These are phyloP conservation scores for Poliocrania exsul DNA, from an alignment of 2,797 vertebrate species.

Conservation along the genomic window DNA sequence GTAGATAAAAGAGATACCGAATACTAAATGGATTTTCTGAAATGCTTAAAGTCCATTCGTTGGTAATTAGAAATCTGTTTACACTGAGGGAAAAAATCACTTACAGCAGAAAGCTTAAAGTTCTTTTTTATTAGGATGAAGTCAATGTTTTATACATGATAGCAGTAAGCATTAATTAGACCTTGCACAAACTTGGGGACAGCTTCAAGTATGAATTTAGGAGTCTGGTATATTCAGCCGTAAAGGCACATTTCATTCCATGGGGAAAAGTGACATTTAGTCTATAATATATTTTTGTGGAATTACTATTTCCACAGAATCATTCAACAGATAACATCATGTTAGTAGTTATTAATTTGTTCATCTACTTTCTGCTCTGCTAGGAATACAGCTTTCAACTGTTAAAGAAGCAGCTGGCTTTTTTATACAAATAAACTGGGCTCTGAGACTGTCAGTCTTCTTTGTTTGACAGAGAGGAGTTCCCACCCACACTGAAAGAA, in stretches of 20 bases:
- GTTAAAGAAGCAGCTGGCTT: slow-evolving; percentile 79
- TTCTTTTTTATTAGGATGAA: not conserved
- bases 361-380: slow-evolving; percentile 31
- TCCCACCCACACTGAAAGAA: slow-evolving; percentile 74
- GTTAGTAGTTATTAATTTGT: slow-evolving; percentile 60
- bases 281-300: not conserved
- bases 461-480: slow-evolving; percentile 78
- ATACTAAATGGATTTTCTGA: not conserved
- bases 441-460: slow-evolving; percentile 76
- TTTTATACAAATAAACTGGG: slow-evolving; percentile 77
- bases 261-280: not conserved
- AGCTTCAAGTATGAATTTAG: not conserved
- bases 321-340: slow-evolving; percentile 43
- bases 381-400: slow-evolving; percentile 60
- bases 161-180: not conserved
- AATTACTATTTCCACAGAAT: slow-evolving; percentile 47
- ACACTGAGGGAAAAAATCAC: not conserved
- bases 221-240: not conserved
- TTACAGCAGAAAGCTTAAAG: not conserved
- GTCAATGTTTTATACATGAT: not conserved
- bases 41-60: not conserved
- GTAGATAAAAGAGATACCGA: not conserved
- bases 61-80: not conserved
- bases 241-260: not conserved
- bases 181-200: not conserved